Base-by-base conservation (phyloP, 2,113 vertebrate species). In the Pluvianellus socialis region DNA sequence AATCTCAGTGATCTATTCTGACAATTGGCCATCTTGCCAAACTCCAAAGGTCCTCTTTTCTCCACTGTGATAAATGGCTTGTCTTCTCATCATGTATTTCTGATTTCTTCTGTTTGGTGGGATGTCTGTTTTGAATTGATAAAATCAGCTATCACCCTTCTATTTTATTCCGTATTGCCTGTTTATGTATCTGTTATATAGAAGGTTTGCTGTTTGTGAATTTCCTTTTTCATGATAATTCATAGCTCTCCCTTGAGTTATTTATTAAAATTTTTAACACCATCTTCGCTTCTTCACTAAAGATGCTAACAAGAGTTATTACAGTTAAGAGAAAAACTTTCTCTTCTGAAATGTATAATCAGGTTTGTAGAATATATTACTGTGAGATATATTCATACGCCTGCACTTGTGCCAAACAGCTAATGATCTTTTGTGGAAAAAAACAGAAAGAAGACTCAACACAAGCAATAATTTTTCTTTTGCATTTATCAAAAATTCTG, bases 361-460 rank as follows among this genome's bases (percentile, higher is more conserved):
- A 70, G 58, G 40, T 90, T 96, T 86, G 77, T 91, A 90, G 85
- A 94, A 95, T 66, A 32, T 61, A 5, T 91, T 93, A 56, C 52
- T 62, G 73, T 30, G 71, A 72, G 74, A 76, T 45, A 42, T 23
- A 83, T 80, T 90, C 40, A 53, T 28, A 50, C 2, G 3, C 32
- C 23, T 73, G 62, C 24, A 26, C n/a, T 88, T 11, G 17, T 86
- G 55, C 35, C 79, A 94, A 66, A 49, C 40, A 76, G 12, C 27
- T 75, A 87, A 82, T 85, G 62, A 85, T 79, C 32, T 85, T 84
- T 23, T 15, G 6, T 12, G 10, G 3, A 47, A 87, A 59, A 26
- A 15, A 59, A 40, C 17, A 44, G 47, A 44, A 53, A 23, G 10
- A 71, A 59, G 63, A 88, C 53, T 67, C 1, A 13, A 59, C 19